Evolutionary conservation across 2,113 vertebrate species (phyloP), one percentile per base, ranked within the genome.

Genomic region (Gymnorhina tibicen): DNA sequence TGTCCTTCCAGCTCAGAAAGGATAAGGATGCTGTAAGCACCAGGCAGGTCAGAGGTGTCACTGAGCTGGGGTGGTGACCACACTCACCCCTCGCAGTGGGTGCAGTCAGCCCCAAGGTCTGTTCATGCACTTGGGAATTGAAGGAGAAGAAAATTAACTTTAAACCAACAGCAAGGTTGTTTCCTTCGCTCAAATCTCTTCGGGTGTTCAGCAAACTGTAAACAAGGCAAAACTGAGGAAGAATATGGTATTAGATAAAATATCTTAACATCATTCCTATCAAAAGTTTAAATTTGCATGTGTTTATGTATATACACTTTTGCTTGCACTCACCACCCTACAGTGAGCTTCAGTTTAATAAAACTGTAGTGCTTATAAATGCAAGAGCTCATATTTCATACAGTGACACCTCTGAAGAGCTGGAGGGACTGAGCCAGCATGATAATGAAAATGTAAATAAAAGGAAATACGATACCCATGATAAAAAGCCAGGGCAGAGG

Each of bases 81-180:
- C 6, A 1, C 0, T 3, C 32, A 3, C 8, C 35, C 28, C 50
- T 49, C 1, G 1, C 22, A 12, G 17, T 22, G 28, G 10, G 20
- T 49, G 55, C 20, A 7, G 2, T 15, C 60, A 12, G 16, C n/a
- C 46, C n/a, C 30, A 19, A 7, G 23, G 28, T 27, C 53, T 64
- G 23, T 32, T 59, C 2, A 2, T 10, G 37, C 49, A 3, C 56
- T 41, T 35, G 16, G 18, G 59, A 7, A 33, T 1, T 39, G 39
- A 26, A 56, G 19, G 33, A 60, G 49, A 60, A 72, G 55, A 69
- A 66, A n/a, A 70, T 52, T 10, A 41, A 32, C 22, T 79, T 83
- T 30, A 59, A 85, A 52, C 16, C 8, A 28, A 28, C 19, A 30
- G 17, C 4, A 1, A 55, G 19, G 44, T 12, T 27, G 1, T 39